Evolutionary conservation across 1,140 invertebrate genomes (phyloP), one percentile per base, ranked within the genome.

Genomic region (Cyphomyrmex costatus): DNA sequence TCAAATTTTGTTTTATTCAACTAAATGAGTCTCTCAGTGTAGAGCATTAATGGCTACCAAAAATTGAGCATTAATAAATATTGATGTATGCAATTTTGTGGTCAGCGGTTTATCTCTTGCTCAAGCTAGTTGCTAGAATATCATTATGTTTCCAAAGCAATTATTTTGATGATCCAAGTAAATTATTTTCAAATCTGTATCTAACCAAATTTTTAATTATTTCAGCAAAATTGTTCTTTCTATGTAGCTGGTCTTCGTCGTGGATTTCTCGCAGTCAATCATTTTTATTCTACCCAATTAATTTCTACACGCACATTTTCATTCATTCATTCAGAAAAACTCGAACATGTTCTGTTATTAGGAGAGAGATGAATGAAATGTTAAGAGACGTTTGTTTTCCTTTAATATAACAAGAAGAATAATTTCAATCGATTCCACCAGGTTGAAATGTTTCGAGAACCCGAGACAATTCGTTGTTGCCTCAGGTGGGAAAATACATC

Each of bases 391-490:
- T 61, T 27, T 36, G 2, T 24, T 76, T 58, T 16, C 14, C 19
- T 30, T 56, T 12, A 12, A 1, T 24, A 36, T 24, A 42, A 76
- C 16, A 33, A 8, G 10, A 5, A 51, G 19, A 79, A 51, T 46
- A 51, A n/a, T 56, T 56, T 56, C 53, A 56, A 56, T 56, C 53
- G 16, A 3, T 21, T 3, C n/a, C 53, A 56, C 1, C 53, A 21
- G 53, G n/a, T 33, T 16, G 24, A 73, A 30, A 84, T 12, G 56
- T 14, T 83, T 46, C 14, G 24, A 33, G 27, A 63, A 46, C n/a
- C 42, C 24, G 24, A 46, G 19, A 36, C 42, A 56, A 76, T 84
- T 58, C 16, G 6, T 6, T 21, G 19, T 49, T 63, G 24, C 21
- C 24, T 63, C 12, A 51, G 21, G 51, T 71, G 24, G 10, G n/a